phyloP scores from a whole-genome alignment of 1,140 invertebrate genomes.

The Saccostrea cuccullata region DNA sequence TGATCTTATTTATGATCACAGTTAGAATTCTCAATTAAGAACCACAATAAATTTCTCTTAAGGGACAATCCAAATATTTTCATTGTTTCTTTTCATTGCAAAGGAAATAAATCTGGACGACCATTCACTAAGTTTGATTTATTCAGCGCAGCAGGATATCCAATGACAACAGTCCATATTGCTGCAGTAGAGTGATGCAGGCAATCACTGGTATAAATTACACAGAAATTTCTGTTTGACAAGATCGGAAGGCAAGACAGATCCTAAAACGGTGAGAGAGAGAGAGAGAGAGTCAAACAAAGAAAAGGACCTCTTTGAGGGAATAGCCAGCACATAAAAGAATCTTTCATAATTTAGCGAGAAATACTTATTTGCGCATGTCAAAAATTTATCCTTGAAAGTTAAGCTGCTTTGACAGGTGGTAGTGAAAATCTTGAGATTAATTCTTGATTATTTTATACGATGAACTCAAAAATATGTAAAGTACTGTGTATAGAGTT shows the following conservation, averaged over 20 bases:
- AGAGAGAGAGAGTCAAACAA: neutral
- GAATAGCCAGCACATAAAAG: neutral
- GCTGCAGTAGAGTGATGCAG: neutral
- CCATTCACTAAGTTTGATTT: neutral
- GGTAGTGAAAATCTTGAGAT: no score
- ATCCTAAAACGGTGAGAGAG: neutral
- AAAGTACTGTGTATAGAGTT: no score
- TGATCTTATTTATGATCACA: no score
- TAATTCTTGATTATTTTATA: no score
- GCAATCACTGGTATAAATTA: neutral
- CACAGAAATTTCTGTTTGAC: neutral
- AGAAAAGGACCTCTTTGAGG: neutral
- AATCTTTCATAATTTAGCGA: neutral
- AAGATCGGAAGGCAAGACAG: slow-evolving; percentile 4
- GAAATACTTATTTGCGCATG: no score
- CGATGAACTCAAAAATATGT: no score
- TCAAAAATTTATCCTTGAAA: no score
- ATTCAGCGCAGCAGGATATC: neutral
- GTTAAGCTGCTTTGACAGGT: no score
- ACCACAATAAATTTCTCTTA: no score
- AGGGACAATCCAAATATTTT: neutral
- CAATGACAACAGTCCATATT: neutral
- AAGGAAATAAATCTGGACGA: neutral
- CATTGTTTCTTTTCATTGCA: neutral
- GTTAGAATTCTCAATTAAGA: no score